A percentile compares a stretch with the other conserved stretches of the same genome.
phyloP scores from a whole-genome alignment of 2,113 vertebrate species.

The Caretta caretta region DNA sequence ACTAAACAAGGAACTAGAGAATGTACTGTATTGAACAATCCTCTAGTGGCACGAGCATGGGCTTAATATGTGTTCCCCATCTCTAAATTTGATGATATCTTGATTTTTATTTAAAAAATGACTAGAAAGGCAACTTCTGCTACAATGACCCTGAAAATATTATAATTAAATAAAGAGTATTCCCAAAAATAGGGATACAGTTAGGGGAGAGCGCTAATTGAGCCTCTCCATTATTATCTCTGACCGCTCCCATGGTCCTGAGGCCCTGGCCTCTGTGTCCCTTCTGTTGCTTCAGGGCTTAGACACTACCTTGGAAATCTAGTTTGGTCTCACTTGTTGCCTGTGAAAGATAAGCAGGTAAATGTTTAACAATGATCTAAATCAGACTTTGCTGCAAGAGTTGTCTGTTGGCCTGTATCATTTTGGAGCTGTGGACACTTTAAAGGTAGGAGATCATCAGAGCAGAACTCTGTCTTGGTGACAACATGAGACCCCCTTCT shows the following conservation, averaged over 20 bases:
- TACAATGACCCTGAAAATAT: not conserved
- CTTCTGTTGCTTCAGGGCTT: not conserved
- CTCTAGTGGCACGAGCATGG: no score
- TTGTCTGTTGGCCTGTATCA: not conserved
- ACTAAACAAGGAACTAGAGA: not conserved
- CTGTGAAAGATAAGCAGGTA: not conserved
- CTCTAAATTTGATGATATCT: not conserved
- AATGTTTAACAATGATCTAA: not conserved
- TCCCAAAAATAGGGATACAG: not conserved
- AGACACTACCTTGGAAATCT: not conserved
- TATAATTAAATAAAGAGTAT: not conserved
- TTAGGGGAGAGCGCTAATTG: not conserved
- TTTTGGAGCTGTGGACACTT: not conserved
- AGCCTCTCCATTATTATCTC: not conserved
- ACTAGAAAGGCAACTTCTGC: not conserved
- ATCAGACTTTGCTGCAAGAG: not conserved
- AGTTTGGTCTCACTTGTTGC: not conserved
- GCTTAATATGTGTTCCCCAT: not conserved
- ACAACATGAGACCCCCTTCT: not conserved
- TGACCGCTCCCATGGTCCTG: accelerated
- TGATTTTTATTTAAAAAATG: not conserved
- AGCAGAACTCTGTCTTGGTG: not conserved
- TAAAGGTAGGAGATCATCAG: not conserved
- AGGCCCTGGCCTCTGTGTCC: not conserved
- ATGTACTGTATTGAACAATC: not conserved